Evolutionary conservation across 2,888 invertebrate genomes (phyloP).

Genomic region (Drosophila pseudotalamancana): DNA sequence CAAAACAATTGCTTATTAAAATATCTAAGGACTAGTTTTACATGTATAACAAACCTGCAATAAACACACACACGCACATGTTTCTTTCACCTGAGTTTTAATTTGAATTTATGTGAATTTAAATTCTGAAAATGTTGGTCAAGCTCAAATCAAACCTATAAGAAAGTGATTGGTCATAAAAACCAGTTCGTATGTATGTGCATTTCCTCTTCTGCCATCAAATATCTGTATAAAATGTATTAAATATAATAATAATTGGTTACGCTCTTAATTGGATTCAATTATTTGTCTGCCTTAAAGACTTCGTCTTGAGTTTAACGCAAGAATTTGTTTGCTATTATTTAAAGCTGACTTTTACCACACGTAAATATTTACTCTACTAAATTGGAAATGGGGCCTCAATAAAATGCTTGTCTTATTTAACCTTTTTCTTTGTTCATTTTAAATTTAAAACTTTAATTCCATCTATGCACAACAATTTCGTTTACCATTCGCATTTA

Average conservation of each 20-base stretch:
- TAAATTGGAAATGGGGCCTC: too few relatives aligned
- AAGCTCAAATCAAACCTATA: slow-evolving; percentile 62
- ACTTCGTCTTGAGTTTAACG: slow-evolving; percentile 17
- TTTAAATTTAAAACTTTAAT: too few relatives aligned
- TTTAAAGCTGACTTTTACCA: background rate
- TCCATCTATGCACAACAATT: too few relatives aligned
- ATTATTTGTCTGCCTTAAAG: slow-evolving; percentile 35
- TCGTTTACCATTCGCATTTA: too few relatives aligned
- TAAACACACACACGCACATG: too few relatives aligned
- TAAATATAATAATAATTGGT: slow-evolving; percentile 29
- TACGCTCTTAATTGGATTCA: slow-evolving; percentile 44
- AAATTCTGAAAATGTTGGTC: slow-evolving; percentile 29
- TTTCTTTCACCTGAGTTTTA: slow-evolving; percentile 18
- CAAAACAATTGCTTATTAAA: too few relatives aligned
- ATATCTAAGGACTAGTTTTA: too few relatives aligned
- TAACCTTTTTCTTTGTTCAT: too few relatives aligned
- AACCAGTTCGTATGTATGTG: too few relatives aligned
- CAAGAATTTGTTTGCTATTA: slow-evolving; percentile 19
- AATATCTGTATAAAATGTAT: background rate
- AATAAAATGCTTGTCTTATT: too few relatives aligned
- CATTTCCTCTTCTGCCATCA: background rate
- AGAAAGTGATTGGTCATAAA: slow-evolving; percentile 66
- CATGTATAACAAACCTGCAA: too few relatives aligned
- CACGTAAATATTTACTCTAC: too few relatives aligned
- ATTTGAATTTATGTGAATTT: slow-evolving; percentile 49